These are phyloP conservation scores for Pyrochroa serraticornis DNA, from an alignment of 2,888 invertebrate species.

Conservation along the genomic window DNA sequence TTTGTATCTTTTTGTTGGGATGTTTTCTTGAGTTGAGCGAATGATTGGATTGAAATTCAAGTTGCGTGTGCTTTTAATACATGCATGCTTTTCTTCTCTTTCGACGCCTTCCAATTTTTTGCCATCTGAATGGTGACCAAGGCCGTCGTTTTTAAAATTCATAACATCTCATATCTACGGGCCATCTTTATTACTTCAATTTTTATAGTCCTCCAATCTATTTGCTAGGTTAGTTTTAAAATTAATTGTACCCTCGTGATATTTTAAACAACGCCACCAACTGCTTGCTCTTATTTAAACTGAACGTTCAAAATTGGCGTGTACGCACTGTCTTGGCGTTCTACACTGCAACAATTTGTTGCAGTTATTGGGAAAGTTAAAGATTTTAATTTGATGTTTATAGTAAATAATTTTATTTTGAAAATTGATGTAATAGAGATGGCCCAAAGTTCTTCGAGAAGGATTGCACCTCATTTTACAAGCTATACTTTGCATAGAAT, in stretches of 20 bases:
- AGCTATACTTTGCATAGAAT: slow-evolving; percentile 93
- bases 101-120: slow-evolving; percentile 6
- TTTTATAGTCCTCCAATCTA: slow-evolving; percentile 6
- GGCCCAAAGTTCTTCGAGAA: slow-evolving; percentile 33
- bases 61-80: slow-evolving; percentile 18
- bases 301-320: too few species aligned
- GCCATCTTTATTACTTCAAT: slow-evolving; percentile 8
- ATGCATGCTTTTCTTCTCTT: slow-evolving; percentile 23
- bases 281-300: too few species aligned
- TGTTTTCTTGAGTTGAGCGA: slow-evolving; percentile 17
- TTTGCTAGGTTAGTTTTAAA: neutral
- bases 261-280: too few species aligned
- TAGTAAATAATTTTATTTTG: neutral
- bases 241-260: too few species aligned
- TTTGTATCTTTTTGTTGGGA: slow-evolving; percentile 10
- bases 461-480: slow-evolving; percentile 62
- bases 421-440: slow-evolving; percentile 11
- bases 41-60: slow-evolving; percentile 3
- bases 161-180: slow-evolving; percentile 5
- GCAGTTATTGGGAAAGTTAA: neutral
- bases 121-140: neutral
- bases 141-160: slow-evolving; percentile 15
- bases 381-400: neutral
- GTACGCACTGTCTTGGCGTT: too few species aligned
- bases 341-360: too few species aligned